These are phyloP conservation scores for Vesta saturnalis DNA, from an alignment of 2,888 invertebrate genomes.

Conservation along the genomic window DNA sequence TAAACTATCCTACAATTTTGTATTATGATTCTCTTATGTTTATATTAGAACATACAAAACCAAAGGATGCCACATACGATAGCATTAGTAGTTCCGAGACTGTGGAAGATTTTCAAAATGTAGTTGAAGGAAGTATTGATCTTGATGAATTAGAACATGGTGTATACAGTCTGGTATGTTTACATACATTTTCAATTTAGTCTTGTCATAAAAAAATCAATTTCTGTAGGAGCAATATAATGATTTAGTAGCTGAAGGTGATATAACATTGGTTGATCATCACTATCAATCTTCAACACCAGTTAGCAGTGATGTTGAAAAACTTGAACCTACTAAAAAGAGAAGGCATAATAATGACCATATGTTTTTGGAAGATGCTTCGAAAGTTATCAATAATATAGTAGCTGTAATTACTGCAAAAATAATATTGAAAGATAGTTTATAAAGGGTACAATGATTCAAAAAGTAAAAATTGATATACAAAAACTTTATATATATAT, in stretches of 20 bases:
- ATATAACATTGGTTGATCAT: background rate
- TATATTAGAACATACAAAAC: background rate
- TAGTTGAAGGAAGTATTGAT: too few relatives aligned
- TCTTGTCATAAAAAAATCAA: too few relatives aligned
- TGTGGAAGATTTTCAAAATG: too few relatives aligned
- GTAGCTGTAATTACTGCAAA: background rate
- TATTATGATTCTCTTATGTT: background rate
- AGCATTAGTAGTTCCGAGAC: too few relatives aligned
- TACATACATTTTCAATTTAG: too few relatives aligned
- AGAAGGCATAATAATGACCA: background rate
- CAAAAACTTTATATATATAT: background rate
- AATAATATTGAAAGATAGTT: background rate
- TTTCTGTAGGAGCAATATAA: background rate
- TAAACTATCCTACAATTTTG: background rate
- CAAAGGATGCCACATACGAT: too few relatives aligned
- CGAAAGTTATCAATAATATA: background rate
- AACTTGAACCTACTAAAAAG: background rate
- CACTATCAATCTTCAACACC: too few relatives aligned
- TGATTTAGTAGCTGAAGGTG: background rate
- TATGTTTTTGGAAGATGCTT: background rate
- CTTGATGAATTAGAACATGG: background rate
- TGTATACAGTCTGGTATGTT: background rate
- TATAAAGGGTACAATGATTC: background rate
- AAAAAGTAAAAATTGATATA: background rate
- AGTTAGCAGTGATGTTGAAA: background rate